Base-by-base conservation (phyloP, 2,888 invertebrate genomes). In the Agrilus biguttatus region DNA sequence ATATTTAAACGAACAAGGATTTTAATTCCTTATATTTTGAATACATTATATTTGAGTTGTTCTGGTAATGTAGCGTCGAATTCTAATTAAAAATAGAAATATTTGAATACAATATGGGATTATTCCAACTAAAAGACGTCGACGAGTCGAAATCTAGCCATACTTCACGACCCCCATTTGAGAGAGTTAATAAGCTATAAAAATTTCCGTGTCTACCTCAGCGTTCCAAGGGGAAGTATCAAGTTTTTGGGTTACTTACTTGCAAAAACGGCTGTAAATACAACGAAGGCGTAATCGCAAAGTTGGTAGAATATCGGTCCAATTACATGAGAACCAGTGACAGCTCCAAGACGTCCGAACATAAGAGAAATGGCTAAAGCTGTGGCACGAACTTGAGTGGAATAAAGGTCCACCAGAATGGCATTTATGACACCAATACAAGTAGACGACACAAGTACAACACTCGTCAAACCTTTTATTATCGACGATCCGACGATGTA, bases 341-440 rank as follows among this genome's bases (percentile, higher is more conserved):
- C 66, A 38, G 70, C 70, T 0, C 72, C 72, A 44, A 66, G 51
- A 45, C 72, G 61, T 13, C 73, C 73, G 54, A 69, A 65, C 70
- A 71, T 71, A 3, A 72, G 53, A 0, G 71, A 69, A 43, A 73
- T 67, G 33, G 71, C 70, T 39, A 73, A 54, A 14, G 71, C 72
- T 71, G 71, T 72, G 14, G 67, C 73, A 50, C 72, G 63, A 41
- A 55, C 58, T 49, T 62, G 59, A 8, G 67, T 67, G 2, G 67
- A 66, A 48, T 62, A 67, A 37, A 67, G 51, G 47, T 67, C 66
- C 5, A 66, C 63, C 8, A 61, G 58, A 32, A 66, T 55, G 3
- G 65, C 61, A 47, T 63, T 66, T 13, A 64, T 60, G 14, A 57
- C 49, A 4, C 49, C 47, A 39, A 66, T 55, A 23, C 57, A 53